A percentile compares a stretch with the other conserved stretches of the same genome.
Evolutionary conservation across 1,140 invertebrate genomes (phyloP).

Genomic region (Nymphalis io): DNA sequence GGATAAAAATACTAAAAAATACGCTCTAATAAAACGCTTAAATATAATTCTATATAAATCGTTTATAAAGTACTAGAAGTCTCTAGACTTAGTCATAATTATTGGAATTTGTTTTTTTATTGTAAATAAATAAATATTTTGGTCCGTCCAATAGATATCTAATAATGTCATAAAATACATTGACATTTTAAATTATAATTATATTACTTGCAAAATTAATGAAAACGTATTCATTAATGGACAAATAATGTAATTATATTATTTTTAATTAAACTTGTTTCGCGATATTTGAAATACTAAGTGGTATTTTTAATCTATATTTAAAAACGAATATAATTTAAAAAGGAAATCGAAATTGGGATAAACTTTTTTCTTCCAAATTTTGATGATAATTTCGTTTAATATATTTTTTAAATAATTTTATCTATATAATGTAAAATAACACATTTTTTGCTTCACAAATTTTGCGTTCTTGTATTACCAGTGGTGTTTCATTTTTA

Average conservation of each 20-base stretch:
- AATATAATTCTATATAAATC: neutral
- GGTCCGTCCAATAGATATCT: slow-evolving; percentile 7
- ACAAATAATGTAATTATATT: too few species aligned
- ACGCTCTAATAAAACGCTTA: slow-evolving; percentile 9
- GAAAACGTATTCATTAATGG: too few species aligned
- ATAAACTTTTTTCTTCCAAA: too few species aligned
- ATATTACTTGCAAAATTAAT: too few species aligned
- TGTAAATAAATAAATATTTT: slow-evolving; percentile 14
- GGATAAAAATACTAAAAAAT: slow-evolving; percentile 1
- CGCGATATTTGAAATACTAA: too few species aligned
- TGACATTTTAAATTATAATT: too few species aligned
- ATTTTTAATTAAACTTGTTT: too few species aligned
- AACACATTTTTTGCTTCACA: slow-evolving; percentile 39
- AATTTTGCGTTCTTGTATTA: slow-evolving; percentile 5
- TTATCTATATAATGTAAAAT: slow-evolving; percentile 17
- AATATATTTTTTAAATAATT: neutral
- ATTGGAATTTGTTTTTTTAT: neutral
- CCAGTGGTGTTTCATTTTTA: slow-evolving; percentile 35
- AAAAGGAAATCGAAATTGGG: neutral
- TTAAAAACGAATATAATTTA: neutral
- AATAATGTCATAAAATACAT: neutral
- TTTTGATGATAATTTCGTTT: too few species aligned
- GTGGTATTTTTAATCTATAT: too few species aligned
- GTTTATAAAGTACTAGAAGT: neutral
- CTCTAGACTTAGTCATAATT: neutral